phyloP scores from a whole-genome alignment of 2,113 vertebrate genomes.

The Narcine bancroftii region DNA sequence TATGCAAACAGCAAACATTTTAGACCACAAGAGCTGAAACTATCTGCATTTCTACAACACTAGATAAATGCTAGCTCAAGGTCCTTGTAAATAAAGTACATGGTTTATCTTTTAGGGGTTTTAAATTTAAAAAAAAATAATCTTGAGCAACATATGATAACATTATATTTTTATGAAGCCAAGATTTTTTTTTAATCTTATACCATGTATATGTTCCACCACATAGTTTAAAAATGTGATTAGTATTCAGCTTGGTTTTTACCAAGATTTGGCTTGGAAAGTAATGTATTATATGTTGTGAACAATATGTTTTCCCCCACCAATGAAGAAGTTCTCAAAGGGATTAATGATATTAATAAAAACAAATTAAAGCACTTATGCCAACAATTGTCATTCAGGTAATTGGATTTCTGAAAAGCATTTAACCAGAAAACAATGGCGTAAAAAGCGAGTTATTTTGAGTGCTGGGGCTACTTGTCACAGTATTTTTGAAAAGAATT shows the following conservation, averaged over 20 bases:
- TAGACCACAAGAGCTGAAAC: not conserved
- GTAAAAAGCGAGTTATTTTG: not conserved
- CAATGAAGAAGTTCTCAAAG: constrained; percentile 22
- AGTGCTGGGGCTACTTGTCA: not conserved
- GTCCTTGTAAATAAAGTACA: not conserved
- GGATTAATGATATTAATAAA: constrained; percentile 19
- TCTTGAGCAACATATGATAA: not conserved
- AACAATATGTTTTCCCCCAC: not conserved
- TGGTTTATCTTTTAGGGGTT: not conserved
- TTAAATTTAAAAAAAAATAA: not conserved
- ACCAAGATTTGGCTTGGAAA: not conserved
- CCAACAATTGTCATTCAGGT: constrained; percentile 31
- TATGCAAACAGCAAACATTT: constrained; percentile 8
- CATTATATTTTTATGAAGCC: not conserved
- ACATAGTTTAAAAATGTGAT: not conserved
- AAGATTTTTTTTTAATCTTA: not conserved
- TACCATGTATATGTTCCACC: not conserved
- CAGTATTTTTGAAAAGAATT: constrained; percentile 14
- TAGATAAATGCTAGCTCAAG: not conserved
- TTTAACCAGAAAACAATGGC: constrained; percentile 28
- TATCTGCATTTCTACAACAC: not conserved
- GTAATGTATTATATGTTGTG: not conserved
- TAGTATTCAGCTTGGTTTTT: not conserved
- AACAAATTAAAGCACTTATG: constrained; percentile 12
- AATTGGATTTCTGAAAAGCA: constrained; percentile 12